A percentile compares a stretch with the other conserved stretches of the same genome.
Conservation (phyloP, 2,113 vertebrate genomes). For the Sprattus sprattus region DNA sequence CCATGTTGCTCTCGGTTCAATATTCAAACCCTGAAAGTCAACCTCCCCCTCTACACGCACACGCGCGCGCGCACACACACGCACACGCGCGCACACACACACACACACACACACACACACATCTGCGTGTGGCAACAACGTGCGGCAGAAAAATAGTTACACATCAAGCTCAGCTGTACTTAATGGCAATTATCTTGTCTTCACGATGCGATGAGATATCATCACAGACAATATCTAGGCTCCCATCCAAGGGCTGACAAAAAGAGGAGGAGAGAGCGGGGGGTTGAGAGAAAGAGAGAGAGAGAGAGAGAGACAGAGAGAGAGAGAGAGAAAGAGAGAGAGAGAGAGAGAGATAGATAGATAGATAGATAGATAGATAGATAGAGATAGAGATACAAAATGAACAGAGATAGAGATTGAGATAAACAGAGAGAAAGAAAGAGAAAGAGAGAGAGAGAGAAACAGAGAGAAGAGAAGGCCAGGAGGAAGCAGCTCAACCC, state of each 20-base stretch:
- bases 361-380: not conserved
- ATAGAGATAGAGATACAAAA: not conserved
- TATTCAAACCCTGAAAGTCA: constrained; percentile 31
- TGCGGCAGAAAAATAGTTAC: constrained; percentile 37
- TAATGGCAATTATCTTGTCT: constrained; percentile 57
- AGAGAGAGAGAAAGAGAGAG: not conserved
- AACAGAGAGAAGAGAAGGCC: not conserved
- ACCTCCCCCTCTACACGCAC: not conserved
- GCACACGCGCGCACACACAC: not conserved
- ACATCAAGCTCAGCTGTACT: constrained; percentile 30
- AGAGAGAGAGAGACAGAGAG: not conserved
- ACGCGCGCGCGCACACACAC: not conserved
- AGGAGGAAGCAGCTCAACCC: too few species aligned
- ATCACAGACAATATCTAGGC: constrained; percentile 46
- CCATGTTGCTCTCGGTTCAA: not conserved
- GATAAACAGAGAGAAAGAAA: not conserved
- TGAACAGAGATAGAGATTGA: not conserved
- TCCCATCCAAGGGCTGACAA: constrained; percentile 36
- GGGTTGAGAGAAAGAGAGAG: constrained; percentile 18
- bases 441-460: too few species aligned
- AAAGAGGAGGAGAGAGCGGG: constrained; percentile 38
- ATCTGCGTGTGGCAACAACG: not conserved
- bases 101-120: not conserved
- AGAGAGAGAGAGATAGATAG: not conserved
- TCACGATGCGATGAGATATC: constrained; percentile 33